A percentile compares a stretch with the other conserved stretches of the same genome.
These are phyloP conservation scores for Lagorchestes hirsutus DNA, from an alignment of 2,797 vertebrate species.

Conservation along the genomic window DNA sequence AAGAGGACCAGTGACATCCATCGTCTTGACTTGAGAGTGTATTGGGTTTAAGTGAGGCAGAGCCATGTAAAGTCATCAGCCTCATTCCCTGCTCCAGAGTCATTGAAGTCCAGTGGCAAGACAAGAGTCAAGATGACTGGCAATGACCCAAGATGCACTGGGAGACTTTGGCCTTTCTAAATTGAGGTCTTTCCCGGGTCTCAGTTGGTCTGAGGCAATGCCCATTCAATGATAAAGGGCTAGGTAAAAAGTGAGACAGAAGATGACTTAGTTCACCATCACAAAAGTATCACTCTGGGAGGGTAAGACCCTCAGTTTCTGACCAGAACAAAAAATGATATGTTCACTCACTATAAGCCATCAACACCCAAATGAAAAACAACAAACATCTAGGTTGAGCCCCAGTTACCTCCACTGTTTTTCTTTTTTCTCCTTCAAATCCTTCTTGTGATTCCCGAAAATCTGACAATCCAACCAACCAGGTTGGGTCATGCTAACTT, in stretches of 20 bases:
- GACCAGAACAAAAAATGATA: background rate
- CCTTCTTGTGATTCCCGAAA: background rate
- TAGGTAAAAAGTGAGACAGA: background rate
- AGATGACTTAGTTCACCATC: background rate
- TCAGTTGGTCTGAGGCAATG: background rate
- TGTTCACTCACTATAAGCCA: background rate
- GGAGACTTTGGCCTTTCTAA: background rate
- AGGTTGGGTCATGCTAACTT: background rate
- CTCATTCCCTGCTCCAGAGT: background rate
- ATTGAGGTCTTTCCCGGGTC: background rate
- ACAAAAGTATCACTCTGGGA: background rate
- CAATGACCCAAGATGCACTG: background rate
- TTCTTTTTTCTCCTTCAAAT: background rate
- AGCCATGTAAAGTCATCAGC: background rate
- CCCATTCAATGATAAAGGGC: background rate
- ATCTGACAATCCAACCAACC: background rate
- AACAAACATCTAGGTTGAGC: background rate
- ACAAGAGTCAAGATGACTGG: background rate
- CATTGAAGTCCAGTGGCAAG: background rate
- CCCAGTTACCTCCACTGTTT: background rate
- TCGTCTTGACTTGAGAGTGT: background rate
- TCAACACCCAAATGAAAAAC: background rate
- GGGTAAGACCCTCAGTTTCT: background rate
- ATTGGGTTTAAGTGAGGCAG: background rate
- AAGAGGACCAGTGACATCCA: background rate